Percentiles rank a stretch among this genome's conserved stretches.
Conservation (phyloP, 2,113 vertebrate species). For the Eleginops maclovinus region DNA sequence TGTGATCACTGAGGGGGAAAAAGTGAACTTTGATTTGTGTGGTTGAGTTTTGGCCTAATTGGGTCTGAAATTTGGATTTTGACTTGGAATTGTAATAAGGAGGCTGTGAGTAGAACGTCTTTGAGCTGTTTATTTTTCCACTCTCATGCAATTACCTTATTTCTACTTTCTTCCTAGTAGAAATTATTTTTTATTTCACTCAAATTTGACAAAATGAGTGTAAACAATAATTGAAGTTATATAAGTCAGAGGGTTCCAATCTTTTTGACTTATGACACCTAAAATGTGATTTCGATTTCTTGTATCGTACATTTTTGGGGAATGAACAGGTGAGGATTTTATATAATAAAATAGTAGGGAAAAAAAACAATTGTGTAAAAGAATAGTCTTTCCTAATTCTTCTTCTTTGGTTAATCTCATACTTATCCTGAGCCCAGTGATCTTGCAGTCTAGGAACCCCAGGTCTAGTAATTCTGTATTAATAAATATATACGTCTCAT, state of each 20-base stretch:
- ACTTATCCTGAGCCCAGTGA: not conserved
- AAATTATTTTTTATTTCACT: slow-evolving; percentile 17
- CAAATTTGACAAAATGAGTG: not conserved
- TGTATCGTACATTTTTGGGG: not conserved
- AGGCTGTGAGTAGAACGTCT: slow-evolving; percentile 21
- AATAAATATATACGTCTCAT: not conserved
- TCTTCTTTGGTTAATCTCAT: not conserved
- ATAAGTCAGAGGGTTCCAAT: not conserved
- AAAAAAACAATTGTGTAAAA: no score
- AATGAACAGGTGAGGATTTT: not conserved
- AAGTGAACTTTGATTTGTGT: slow-evolving; percentile 6
- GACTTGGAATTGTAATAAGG: slow-evolving; percentile 29
- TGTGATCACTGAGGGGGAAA: slow-evolving; percentile 3
- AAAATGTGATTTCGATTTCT: not conserved
- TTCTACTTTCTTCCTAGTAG: slow-evolving; percentile 17
- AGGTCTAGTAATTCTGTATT: not conserved
- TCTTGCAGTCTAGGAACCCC: not conserved
- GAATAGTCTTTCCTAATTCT: not conserved
- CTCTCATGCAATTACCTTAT: slow-evolving; percentile 14
- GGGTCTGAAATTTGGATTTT: slow-evolving; percentile 30
- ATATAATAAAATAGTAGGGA: not conserved
- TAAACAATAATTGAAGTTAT: slow-evolving; percentile 3
- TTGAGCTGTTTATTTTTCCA: slow-evolving; percentile 52
- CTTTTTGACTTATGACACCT: not conserved
- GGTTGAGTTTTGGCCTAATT: slow-evolving; percentile 22